Evolutionary conservation across 2,888 invertebrate genomes (phyloP), one percentile per base, ranked within the genome.

Genomic region (Sphecodes monilicornis): DNA sequence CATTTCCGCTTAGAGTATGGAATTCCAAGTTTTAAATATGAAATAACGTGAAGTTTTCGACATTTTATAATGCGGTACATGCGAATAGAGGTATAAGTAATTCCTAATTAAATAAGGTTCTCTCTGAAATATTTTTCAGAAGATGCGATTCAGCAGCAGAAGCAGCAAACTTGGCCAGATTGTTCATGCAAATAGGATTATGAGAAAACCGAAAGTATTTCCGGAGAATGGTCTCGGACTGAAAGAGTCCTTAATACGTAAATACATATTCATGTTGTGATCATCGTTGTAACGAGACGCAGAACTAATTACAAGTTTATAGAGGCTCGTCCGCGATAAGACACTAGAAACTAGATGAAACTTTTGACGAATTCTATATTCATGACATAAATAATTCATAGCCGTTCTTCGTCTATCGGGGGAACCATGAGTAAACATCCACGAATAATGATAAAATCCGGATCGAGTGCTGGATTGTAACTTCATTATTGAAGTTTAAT

Each of bases 241-340:
- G 81, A 77, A 87, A 85, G 85, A 79, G 36, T 85, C 86, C 83
- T 79, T 92, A 91, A 92, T 90, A 88, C 90, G 90, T 89, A 88
- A 91, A 92, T 92, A 91, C 90, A 93, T 93, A 93, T 93, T 93
- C 92, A 93, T 93, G 91, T 89, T 78, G 69, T 76, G 89, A 90
- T 86, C 87, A 87, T 84, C 85, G 78, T 74, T 83, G 78, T 89
- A 88, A 86, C 88, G 90, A 87, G 90, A 88, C 57, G 72, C 46
- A 36, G 66, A 86, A 88, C 89, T 89, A 89, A 90, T 89, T 88
- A 86, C 82, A 91, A 90, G 82, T 88, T 89, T 77, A 86, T 80
- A 80, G 86, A 85, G 77, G 11, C 22, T 73, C 81, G 71, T 26
- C 10, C n/a, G 43, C 66, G 80, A 74, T 76, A 80, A 77, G 69